Conservation (phyloP, 1,140 invertebrate genomes). For the Cyclina sinensis region DNA sequence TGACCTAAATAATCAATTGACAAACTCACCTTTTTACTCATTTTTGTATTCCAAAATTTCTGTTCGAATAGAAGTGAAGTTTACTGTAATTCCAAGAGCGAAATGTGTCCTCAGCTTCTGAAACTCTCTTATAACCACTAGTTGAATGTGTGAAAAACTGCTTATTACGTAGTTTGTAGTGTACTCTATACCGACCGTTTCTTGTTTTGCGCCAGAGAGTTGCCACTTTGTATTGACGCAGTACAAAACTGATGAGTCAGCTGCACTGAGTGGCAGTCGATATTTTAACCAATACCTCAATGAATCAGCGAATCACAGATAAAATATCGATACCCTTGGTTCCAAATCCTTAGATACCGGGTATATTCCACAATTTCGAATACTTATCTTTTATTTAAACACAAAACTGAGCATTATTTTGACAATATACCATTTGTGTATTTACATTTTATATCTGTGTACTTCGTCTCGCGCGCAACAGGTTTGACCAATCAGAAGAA, state of each 20-base stretch:
- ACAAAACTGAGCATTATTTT: conserved; percentile 6
- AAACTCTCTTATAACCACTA: conserved; percentile 47
- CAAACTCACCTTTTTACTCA: conserved; percentile 64
- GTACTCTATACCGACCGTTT: conserved; percentile 26
- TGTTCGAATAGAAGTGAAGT: background rate
- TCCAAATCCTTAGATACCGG: conserved; percentile 19
- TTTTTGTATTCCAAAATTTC: conserved; percentile 11
- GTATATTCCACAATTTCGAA: background rate
- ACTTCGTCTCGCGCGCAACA: conserved; percentile 61
- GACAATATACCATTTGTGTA: conserved; percentile 34
- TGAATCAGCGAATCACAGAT: background rate
- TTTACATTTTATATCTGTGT: conserved; percentile 50
- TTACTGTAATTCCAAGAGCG: conserved; percentile 12
- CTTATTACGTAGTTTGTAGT: conserved; percentile 66
- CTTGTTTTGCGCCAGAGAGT: conserved; percentile 46
- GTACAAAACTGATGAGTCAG: conserved; percentile 62
- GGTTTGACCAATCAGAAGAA: conserved; percentile 51
- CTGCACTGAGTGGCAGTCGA: conserved; percentile 57
- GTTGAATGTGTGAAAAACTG: conserved; percentile 62
- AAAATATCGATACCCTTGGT: background rate
- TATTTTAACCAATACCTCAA: conserved; percentile 44
- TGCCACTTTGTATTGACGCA: conserved; percentile 62
- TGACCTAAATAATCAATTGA: conserved; percentile 16
- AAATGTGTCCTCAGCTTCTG: conserved; percentile 14
- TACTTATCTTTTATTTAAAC: background rate